These are phyloP conservation scores for Drosophila koepferae DNA, from an alignment of 2,888 invertebrate genomes.

Conservation along the genomic window DNA sequence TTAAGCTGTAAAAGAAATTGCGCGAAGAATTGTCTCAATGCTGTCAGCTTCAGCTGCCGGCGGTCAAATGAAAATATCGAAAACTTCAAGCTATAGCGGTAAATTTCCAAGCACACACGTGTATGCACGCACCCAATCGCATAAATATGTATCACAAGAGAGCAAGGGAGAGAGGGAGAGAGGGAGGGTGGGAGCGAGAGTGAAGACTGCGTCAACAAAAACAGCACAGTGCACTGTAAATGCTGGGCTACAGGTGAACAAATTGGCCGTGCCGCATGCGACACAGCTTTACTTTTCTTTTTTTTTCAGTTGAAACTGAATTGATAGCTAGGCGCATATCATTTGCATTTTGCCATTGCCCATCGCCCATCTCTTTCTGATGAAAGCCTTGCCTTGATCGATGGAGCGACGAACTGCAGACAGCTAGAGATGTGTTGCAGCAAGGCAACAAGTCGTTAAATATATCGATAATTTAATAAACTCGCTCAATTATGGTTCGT, in stretches of 20 bases:
- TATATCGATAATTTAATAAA: background rate
- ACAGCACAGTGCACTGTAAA: constrained; percentile 23
- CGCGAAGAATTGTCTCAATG: constrained; percentile 56
- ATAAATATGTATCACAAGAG: background rate
- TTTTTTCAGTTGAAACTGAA: constrained; percentile 4
- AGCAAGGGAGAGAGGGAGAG: background rate
- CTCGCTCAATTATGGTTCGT: background rate
- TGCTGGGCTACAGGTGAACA: constrained; percentile 58
- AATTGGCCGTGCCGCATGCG: constrained; percentile 14
- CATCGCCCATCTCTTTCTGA: constrained; percentile 2
- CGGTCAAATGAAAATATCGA: constrained; percentile 71
- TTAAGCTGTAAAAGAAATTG: constrained; percentile 55
- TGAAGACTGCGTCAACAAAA: background rate
- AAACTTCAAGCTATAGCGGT: constrained; percentile 30
- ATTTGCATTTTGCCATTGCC: constrained; percentile 57
- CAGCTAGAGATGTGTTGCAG: background rate
- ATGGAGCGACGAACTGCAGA: constrained; percentile 32
- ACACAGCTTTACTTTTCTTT: constrained; percentile 11
- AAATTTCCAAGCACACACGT: constrained; percentile 6
- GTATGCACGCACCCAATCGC: background rate
- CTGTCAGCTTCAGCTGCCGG: constrained; percentile 66
- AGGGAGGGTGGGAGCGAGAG: background rate
- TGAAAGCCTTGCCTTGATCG: constrained; percentile 33
- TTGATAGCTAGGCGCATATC: constrained; percentile 39
- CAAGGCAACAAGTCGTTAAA: background rate